Base-by-base conservation (phyloP, 2,797 vertebrate species). In the Karalla daura region DNA sequence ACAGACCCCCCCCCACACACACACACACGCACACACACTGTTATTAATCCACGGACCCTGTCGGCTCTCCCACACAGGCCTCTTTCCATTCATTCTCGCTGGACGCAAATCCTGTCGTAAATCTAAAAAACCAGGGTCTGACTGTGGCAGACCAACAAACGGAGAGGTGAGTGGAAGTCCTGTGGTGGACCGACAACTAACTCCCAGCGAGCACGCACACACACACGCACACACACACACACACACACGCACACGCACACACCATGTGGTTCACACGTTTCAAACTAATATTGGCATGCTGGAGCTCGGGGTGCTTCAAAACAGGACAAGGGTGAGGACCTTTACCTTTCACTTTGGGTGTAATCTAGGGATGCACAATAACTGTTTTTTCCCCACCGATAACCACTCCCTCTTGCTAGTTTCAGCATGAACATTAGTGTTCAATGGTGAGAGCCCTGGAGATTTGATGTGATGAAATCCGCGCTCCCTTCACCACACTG, bases 71-170 rank as follows among this genome's bases (percentile, higher is more conserved):
- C 51, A 65, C 14, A 3, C 54, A 43, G 58, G 35, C 55, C 36
- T 74, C 60, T 72, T 85, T 81, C 80, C 72, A 75, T 79, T 83
- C 47, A 56, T 52, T 53, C 54, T 53, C 27, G 5, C 30, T 39
- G 23, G 2, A 83, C 12, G 21, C 51, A 64, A 81, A 72, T 83
- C 75, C 62, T 74, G 71, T 58, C 5, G 1, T 73, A 77, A 78
- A 80, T 84, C 61, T 33, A 64, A 67, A 63, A 53, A 10, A 56
- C 45, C 55, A 64, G 45, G n/a, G n/a, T n/a, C n/a, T 3, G 44
- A 63, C 69, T 41, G 51, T 76, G 30, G 23, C 41, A 37, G 58
- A 64, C 50, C 24, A 52, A 77, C 41, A 77, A 70, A 75, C 46
- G 28, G 35, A 51, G 70, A 77, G 35, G 51, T 41, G 40, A 67